Evolutionary conservation across 2,797 vertebrate species (phyloP).

Genomic region (Aphelocoma californica): DNA sequence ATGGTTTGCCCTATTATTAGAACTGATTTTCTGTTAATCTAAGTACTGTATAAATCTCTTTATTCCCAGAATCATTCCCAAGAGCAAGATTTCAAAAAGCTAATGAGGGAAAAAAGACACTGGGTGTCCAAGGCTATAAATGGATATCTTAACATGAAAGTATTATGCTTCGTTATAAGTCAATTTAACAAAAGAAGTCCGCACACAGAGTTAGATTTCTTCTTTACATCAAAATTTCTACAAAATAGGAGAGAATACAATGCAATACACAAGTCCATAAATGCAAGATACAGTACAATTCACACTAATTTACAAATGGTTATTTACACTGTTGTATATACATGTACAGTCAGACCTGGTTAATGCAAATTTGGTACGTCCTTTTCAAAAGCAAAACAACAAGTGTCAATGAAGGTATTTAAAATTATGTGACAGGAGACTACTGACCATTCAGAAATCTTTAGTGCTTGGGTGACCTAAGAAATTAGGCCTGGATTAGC

Average conservation of each 20-base stretch:
- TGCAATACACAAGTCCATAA: conserved; percentile 72
- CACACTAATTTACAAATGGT: conserved; percentile 79
- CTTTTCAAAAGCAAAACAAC: conserved; percentile 17
- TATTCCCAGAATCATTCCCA: conserved; percentile 57
- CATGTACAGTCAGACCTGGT: conserved; percentile 75
- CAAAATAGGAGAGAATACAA: conserved; percentile 72
- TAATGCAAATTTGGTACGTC: conserved; percentile 27
- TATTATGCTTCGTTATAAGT: not conserved
- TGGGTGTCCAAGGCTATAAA: conserved; percentile 61
- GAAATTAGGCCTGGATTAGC: conserved; percentile 48
- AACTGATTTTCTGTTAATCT: conserved; percentile 18
- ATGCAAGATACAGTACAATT: conserved; percentile 73
- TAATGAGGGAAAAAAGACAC: not conserved
- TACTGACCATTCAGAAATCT: not conserved
- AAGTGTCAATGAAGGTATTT: not conserved
- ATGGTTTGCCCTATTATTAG: not conserved
- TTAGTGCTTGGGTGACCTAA: not conserved
- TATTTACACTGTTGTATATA: conserved; percentile 82
- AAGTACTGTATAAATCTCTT: conserved; percentile 23
- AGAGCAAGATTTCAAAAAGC: conserved; percentile 28
- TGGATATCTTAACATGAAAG: conserved; percentile 36
- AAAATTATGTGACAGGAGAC: not conserved
- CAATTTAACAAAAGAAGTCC: conserved; percentile 57
- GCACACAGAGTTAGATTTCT: conserved; percentile 52
- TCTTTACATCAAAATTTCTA: conserved; percentile 73